Evolutionary conservation across 2,797 vertebrate genomes (phyloP), one percentile per base, ranked within the genome.

Genomic region (Eutrigla gurnardus): DNA sequence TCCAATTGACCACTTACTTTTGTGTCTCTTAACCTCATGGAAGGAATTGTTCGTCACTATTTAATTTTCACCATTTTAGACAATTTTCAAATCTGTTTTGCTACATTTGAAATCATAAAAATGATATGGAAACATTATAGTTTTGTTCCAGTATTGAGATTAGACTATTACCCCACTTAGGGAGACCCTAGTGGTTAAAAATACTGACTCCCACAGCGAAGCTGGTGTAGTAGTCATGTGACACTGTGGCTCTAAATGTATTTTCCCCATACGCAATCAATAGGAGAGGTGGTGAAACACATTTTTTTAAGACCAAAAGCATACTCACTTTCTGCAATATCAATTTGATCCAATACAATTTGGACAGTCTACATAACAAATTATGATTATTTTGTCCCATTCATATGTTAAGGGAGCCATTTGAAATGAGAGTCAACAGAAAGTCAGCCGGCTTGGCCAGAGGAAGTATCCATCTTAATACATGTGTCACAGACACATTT

Each of bases 1-100:
- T 77, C 75, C 62, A 55, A 58, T 11, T 58, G 25, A 46, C 64
- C 52, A 32, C 72, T 55, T 50, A 58, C 33, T 67, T 60, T 67
- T 58, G 50, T 49, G 17, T 55, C 25, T 69, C n/a, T 18, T 3
- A 57, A 60, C 36, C 64, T 60, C 58, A 69, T 35, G 43, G 65
- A 77, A 54, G 42, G 17, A 70, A 65, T 5, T 36, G 15, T 65
- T 60, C 40, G 40, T 77, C 25, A 39, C 69, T 35, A 7, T 25
- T 81, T 32, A 35, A 45, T 45, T 33, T 37, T 77, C 36, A 43
- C 46, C 8, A 35, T 61, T 72, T 65, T 5, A 43, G 46, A 13
- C 36, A 69, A 57, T 55, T 69, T 47, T 8, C 10, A 42, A 54
- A 57, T 50, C 10, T 11, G 65, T 5, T 72, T 62, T 32, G 47